These are phyloP conservation scores for Julus scandinavius DNA, from an alignment of 2,888 invertebrate genomes.

Conservation along the genomic window DNA sequence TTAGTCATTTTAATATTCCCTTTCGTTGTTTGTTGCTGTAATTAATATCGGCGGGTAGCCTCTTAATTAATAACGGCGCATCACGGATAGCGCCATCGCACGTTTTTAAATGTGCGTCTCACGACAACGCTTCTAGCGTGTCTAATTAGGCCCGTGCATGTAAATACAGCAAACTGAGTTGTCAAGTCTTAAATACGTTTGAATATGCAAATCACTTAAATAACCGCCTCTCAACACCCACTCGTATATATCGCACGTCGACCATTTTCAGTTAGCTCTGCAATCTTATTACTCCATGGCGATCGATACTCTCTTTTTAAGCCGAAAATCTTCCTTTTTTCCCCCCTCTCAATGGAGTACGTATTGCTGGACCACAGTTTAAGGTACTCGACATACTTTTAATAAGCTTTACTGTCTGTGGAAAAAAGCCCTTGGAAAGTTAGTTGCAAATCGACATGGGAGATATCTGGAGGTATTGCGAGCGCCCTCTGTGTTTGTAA, in stretches of 20 bases:
- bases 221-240: background rate
- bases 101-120: background rate
- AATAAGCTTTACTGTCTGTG: too few relatives aligned
- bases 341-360: too few relatives aligned
- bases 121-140: background rate
- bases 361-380: too few relatives aligned
- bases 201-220: conserved; percentile 1
- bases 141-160: background rate
- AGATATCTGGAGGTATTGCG: too few relatives aligned
- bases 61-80: background rate
- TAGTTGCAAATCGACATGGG: too few relatives aligned
- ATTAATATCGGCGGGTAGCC: background rate
- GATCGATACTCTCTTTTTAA: too few relatives aligned
- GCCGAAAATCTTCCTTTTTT: too few relatives aligned
- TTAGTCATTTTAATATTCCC: background rate
- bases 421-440: too few relatives aligned
- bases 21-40: background rate
- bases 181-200: background rate
- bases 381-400: too few relatives aligned
- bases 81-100: background rate
- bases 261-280: background rate
- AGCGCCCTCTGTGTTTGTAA: too few relatives aligned
- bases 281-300: background rate
- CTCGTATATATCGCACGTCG: background rate
- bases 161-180: background rate